Conservation (phyloP, 2,888 invertebrate species). For the Hyalella azteca region DNA sequence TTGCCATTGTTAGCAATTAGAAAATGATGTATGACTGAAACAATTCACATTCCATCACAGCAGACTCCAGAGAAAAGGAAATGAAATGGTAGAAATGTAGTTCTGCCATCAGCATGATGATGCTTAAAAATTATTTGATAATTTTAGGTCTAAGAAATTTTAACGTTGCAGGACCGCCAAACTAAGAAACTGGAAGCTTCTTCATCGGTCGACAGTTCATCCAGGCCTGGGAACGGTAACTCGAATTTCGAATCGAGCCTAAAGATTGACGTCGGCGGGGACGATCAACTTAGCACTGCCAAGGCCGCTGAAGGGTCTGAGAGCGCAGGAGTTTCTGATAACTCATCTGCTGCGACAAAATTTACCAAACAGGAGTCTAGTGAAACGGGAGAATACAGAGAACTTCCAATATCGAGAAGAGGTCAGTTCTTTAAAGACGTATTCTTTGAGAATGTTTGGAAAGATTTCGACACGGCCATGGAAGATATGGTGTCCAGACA, state of each 20-base stretch:
- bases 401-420: constrained; percentile 50
- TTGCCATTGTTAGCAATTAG: too few relatives aligned
- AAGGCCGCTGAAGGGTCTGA: not conserved
- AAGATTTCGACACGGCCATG: constrained; percentile 53
- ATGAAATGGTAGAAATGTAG: too few relatives aligned
- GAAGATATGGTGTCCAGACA: constrained; percentile 46
- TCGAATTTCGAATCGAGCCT: not conserved
- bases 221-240: not conserved
- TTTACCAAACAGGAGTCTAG: too few relatives aligned
- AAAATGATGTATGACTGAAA: too few relatives aligned
- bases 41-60: too few relatives aligned
- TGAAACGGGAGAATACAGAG: constrained; percentile 35
- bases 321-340: not conserved
- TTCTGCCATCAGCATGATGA: too few relatives aligned
- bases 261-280: constrained; percentile 37
- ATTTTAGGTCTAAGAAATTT: too few relatives aligned
- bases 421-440: constrained; percentile 55
- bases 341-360: not conserved
- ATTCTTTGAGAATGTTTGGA: constrained; percentile 53
- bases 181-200: not conserved
- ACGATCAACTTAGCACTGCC: not conserved
- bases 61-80: too few relatives aligned
- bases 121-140: too few relatives aligned
- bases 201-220: not conserved
- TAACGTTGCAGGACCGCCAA: not conserved